Conservation (phyloP, 2,888 invertebrate genomes). For the Agonum fuliginosum region DNA sequence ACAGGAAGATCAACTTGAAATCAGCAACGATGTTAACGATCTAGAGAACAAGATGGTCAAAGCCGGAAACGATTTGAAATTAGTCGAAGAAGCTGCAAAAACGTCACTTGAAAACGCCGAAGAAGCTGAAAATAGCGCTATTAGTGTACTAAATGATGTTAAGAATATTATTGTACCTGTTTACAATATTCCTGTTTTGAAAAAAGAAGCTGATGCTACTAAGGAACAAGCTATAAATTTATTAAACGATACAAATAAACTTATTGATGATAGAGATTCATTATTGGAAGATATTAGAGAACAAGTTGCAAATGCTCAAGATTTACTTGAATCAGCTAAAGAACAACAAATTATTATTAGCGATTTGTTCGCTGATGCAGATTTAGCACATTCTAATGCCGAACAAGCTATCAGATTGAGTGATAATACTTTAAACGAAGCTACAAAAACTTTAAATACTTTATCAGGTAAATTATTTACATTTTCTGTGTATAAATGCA, state of each 20-base stretch:
- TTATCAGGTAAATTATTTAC: conserved; percentile 68
- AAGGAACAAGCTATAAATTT: conserved; percentile 81
- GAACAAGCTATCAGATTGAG: conserved; percentile 89
- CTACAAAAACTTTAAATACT: conserved; percentile 85
- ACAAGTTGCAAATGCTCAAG: conserved; percentile 79
- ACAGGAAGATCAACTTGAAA: conserved; percentile 83
- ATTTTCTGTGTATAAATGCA: background rate
- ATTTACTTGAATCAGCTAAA: conserved; percentile 79
- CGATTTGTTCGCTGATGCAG: conserved; percentile 86
- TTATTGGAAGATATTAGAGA: conserved; percentile 79
- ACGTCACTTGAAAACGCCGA: conserved; percentile 85
- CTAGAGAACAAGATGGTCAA: conserved; percentile 80
- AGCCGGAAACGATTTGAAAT: conserved; percentile 81
- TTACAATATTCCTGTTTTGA: conserved; percentile 82
- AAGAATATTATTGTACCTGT: conserved; percentile 86
- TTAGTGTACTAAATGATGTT: conserved; percentile 87
- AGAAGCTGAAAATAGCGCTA: conserved; percentile 87
- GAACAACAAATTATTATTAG: conserved; percentile 87
- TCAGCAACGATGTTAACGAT: conserved; percentile 81
- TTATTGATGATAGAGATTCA: conserved; percentile 76
- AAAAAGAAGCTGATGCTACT: conserved; percentile 80
- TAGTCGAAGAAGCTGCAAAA: conserved; percentile 82
- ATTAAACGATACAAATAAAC: conserved; percentile 74
- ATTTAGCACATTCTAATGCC: conserved; percentile 84
- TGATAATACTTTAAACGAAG: conserved; percentile 86